phyloP scores from a whole-genome alignment of 1,140 invertebrate species.

The Trigoniulus corallinus region DNA sequence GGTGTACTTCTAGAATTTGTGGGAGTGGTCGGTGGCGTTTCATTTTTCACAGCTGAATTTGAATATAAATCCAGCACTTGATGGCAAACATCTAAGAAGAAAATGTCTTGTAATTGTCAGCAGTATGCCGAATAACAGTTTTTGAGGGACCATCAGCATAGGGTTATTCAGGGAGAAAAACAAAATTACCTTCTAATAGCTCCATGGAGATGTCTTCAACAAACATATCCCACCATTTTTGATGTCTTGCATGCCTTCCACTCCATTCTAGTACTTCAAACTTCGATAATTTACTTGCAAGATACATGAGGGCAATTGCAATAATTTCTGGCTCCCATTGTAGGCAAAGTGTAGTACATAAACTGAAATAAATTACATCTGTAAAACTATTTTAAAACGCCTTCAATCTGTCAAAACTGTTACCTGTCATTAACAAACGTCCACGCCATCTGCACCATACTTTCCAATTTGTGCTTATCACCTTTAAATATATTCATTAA shows the following conservation, averaged over 20 bases:
- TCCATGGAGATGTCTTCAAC: conserved; percentile 92
- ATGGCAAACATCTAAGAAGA: conserved; percentile 74
- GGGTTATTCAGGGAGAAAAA: too few species aligned
- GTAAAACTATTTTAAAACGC: background rate
- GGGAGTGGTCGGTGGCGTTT: conserved; percentile 1
- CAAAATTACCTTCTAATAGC: conserved; percentile 66
- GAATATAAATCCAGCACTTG: conserved; percentile 82
- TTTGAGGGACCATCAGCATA: too few species aligned
- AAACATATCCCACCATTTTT: conserved; percentile 96
- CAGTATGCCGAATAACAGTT: too few species aligned
- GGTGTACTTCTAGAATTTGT: background rate
- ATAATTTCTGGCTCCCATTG: conserved; percentile 99
- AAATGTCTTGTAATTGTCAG: too few species aligned
- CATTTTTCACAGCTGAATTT: background rate
- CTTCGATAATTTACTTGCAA: conserved; percentile 89
- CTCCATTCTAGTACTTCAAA: conserved; percentile 90
- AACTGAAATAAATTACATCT: conserved; percentile 35
- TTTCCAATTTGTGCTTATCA: conserved; percentile 79
- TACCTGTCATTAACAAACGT: conserved; percentile 98
- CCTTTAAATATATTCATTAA: conserved; percentile 32
- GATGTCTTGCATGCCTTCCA: conserved; percentile 58
- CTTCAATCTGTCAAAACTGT: conserved; percentile 2
- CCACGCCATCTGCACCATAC: conserved; percentile 99
- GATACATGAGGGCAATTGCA: conserved; percentile 90
- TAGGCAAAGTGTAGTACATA: conserved; percentile 88